Percentiles rank a stretch among this genome's conserved stretches.
Evolutionary conservation across 1,140 invertebrate species (phyloP).

Genomic region (Sitobion miscanthi): DNA sequence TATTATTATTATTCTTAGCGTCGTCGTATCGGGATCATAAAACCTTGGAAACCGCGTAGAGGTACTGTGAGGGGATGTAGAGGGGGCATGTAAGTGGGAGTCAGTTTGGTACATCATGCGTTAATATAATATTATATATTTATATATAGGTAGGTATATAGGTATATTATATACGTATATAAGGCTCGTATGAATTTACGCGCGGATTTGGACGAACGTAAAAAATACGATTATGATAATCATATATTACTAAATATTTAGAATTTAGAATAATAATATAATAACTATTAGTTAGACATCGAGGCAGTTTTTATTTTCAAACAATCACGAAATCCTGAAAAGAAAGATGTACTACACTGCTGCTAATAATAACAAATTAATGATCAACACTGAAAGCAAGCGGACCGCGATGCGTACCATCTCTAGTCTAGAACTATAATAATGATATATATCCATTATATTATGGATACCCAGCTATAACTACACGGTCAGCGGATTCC

Average conservation of each 20-base stretch:
- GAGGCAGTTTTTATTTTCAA: background rate
- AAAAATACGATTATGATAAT: background rate
- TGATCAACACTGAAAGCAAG: slow-evolving; percentile 16
- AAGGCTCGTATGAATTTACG: background rate
- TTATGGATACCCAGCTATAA: background rate
- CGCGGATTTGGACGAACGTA: background rate
- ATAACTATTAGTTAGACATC: background rate
- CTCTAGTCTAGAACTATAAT: background rate
- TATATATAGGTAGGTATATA: too few species aligned
- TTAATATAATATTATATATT: background rate
- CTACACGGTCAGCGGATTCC: slow-evolving; percentile 10
- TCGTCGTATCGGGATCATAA: background rate
- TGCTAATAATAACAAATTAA: background rate
- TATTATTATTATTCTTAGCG: background rate
- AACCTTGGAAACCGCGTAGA: slow-evolving; percentile 13
- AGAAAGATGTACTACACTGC: background rate
- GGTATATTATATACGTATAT: background rate
- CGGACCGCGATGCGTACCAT: slow-evolving; percentile 9
- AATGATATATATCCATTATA: background rate
- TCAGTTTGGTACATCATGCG: background rate
- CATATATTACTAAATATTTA: background rate
- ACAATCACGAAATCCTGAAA: background rate
- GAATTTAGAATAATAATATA: background rate
- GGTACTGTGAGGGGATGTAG: background rate
- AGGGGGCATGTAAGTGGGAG: background rate